Percentiles rank a stretch among this genome's conserved stretches.
Evolutionary conservation across 2,888 invertebrate species (phyloP).

Genomic region (Eupelmus urozonus): DNA sequence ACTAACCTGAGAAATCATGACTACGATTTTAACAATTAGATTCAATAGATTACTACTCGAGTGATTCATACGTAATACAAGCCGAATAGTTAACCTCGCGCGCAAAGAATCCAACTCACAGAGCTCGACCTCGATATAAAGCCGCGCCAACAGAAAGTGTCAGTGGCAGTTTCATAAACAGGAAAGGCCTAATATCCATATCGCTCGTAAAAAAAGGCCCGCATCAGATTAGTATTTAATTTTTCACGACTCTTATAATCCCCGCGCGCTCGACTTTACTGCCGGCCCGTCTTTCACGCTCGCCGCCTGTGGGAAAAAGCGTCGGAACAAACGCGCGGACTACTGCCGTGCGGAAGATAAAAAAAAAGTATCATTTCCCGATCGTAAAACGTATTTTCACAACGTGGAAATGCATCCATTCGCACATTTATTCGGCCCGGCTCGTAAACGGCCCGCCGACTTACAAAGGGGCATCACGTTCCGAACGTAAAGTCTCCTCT

Average conservation of each 20-base stretch:
- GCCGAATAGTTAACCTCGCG: too few relatives aligned
- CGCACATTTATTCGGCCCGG: neutral
- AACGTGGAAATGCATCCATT: neutral
- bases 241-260: conserved; percentile 36
- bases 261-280: conserved; percentile 24
- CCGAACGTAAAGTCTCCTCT: too few relatives aligned
- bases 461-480: conserved; percentile 20
- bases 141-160: too few relatives aligned
- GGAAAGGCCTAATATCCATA: conserved; percentile 33
- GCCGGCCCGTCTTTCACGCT: neutral
- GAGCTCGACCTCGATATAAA: too few relatives aligned
- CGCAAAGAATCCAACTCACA: too few relatives aligned
- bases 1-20: too few relatives aligned
- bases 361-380: conserved; percentile 37
- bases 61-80: too few relatives aligned
- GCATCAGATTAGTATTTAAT: conserved; percentile 29
- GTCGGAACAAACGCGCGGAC: neutral
- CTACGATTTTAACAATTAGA: too few relatives aligned
- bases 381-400: conserved; percentile 38
- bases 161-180: neutral
- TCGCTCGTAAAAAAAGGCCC: conserved; percentile 28
- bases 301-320: conserved; percentile 7
- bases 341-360: neutral
- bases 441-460: neutral
- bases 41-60: too few relatives aligned